Percentiles rank a stretch among this genome's conserved stretches.
Evolutionary conservation across 2,888 invertebrate species (phyloP).

Genomic region (Drosophila kambysellisi): DNA sequence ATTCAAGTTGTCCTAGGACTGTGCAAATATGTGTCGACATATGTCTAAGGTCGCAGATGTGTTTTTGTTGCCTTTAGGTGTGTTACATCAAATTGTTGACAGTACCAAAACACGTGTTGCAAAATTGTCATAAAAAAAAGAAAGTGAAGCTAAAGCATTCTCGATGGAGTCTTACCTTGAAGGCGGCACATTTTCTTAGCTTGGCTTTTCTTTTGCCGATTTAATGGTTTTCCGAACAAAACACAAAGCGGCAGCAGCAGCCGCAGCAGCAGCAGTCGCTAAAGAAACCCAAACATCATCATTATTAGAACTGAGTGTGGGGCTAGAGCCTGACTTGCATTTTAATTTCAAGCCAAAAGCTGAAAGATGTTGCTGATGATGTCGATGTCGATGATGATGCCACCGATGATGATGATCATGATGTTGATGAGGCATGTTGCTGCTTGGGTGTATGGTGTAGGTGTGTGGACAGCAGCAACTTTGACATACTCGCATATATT

Average conservation of each 20-base stretch:
- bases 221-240: slow-evolving; percentile 66
- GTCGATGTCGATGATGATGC: background rate
- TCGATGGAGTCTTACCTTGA: slow-evolving; percentile 50
- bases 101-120: slow-evolving; percentile 74
- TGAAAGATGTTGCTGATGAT: slow-evolving; percentile 30
- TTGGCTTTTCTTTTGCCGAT: slow-evolving; percentile 25
- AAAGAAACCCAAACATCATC: slow-evolving; percentile 18
- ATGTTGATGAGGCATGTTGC: slow-evolving; percentile 14
- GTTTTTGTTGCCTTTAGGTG: slow-evolving; percentile 23
- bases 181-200: slow-evolving; percentile 28
- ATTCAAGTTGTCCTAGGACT: slow-evolving; percentile 11
- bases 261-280: slow-evolving; percentile 25
- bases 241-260: slow-evolving; percentile 33
- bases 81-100: slow-evolving; percentile 70
- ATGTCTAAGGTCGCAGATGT: slow-evolving; percentile 33
- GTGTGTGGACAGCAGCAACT: slow-evolving; percentile 30
- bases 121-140: slow-evolving; percentile 50
- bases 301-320: slow-evolving; percentile 20
- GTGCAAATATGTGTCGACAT: slow-evolving; percentile 49
- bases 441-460: slow-evolving; percentile 8
- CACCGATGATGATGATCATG: slow-evolving; percentile 35
- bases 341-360: slow-evolving; percentile 36
- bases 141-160: slow-evolving; percentile 32
- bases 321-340: slow-evolving; percentile 64
- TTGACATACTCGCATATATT: slow-evolving; percentile 31